Evolutionary conservation across 2,797 vertebrate species (phyloP), one percentile per base, ranked within the genome.

Genomic region (Paratrypauchen microcephalus): DNA sequence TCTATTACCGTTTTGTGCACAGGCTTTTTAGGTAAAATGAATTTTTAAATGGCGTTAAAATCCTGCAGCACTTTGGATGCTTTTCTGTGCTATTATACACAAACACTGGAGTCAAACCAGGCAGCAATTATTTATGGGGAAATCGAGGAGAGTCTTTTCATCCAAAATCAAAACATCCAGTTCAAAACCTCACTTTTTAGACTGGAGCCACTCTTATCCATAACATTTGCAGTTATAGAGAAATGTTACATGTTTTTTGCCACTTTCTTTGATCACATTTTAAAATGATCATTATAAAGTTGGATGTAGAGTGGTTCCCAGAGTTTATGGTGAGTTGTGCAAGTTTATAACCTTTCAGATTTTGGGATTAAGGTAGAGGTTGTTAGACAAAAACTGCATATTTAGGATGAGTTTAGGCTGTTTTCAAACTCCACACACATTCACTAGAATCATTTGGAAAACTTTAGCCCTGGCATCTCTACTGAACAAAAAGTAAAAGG

Each of bases 31-130:
- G 23, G 54, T 41, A 70, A 23, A 58, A 56, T 69, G 26, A 74
- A 64, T 68, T 61, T 32, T 56, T 52, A 74, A 79, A 70, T 66
- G 48, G 21, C 18, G 45, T 24, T 32, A 68, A 67, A 78, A 71
- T 77, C 45, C 73, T 69, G 41, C 55, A n/a, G 19, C 24, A 19
- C 6, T 65, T 62, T n/a, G 45, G 19, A 2, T 45, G 57, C 4
- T 78, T 74, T 19, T 19, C 39, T 5, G 15, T 1, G 45, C 39
- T 58, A 66, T 66, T 21, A 69, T 54, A 19, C 52, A 65, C 65
- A 41, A 59, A 50, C 13, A 12, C 39, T 70, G 52, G 39, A 24
- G 65, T 55, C 65, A 55, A 24, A 68, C 48, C 52, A 45, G 45
- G 28, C 47, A 32, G 41, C 4, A 36, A 69, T 72, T 72, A 72